These are phyloP conservation scores for Rattus norvegicus DNA, from an alignment of 2,113 vertebrate species.

Conservation along the genomic window GRCr8 NC_086034.1:56103001-56103500, in stretches of 20 bases:
- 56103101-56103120: background rate
- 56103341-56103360: background rate
- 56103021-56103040: background rate
- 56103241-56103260: background rate
- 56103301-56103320: background rate
- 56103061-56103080: background rate
- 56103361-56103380: background rate
- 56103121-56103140: background rate
- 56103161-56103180: background rate
- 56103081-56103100: constrained; percentile 49
- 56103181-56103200: background rate
- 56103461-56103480: background rate
- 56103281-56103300: constrained; percentile 32
- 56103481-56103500: background rate
- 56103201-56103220: background rate
- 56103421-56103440: background rate
- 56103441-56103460: background rate
- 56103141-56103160: rapidly evolving
- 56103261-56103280: background rate
- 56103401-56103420: background rate
- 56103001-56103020: background rate
- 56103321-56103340: background rate
- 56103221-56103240: background rate
- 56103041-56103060: background rate
- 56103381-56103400: background rate